These are phyloP conservation scores for Megaceryle torquata DNA, from an alignment of 2,113 vertebrate genomes.

Conservation along the genomic window DNA sequence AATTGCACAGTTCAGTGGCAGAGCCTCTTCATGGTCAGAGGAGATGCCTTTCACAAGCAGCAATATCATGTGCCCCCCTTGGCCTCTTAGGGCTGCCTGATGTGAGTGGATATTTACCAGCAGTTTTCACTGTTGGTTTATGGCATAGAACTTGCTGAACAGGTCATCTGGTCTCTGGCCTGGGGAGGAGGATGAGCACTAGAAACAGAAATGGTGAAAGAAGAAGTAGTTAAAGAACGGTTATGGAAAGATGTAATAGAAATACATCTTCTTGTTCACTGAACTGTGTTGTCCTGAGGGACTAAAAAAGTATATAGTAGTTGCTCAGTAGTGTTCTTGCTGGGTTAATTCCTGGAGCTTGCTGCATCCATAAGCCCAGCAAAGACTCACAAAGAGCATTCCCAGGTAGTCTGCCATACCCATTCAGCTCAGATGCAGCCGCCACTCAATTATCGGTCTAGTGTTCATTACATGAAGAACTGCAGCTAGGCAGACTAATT, in stretches of 20 bases:
- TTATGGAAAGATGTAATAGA: background rate
- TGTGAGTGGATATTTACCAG: background rate
- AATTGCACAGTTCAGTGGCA: rapidly evolving
- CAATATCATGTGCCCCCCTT: background rate
- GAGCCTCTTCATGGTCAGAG: background rate
- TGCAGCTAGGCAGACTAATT: background rate
- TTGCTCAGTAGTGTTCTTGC: background rate
- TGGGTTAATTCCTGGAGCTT: background rate
- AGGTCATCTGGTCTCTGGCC: background rate
- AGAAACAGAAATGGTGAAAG: background rate
- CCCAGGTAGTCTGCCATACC: background rate
- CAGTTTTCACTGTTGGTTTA: background rate
- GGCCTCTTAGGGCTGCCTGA: rapidly evolving
- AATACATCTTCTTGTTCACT: background rate
- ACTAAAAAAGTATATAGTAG: background rate
- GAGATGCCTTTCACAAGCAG: background rate
- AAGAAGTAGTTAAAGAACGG: background rate
- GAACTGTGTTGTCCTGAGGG: background rate
- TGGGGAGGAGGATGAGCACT: background rate
- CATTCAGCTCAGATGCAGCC: background rate
- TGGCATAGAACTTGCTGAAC: background rate
- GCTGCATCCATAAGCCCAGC: background rate
- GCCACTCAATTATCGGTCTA: background rate
- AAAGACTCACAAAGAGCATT: background rate
- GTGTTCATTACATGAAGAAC: background rate